Base-by-base conservation (phyloP, 2,888 invertebrate species). In the Hemaris fuciformis region DNA sequence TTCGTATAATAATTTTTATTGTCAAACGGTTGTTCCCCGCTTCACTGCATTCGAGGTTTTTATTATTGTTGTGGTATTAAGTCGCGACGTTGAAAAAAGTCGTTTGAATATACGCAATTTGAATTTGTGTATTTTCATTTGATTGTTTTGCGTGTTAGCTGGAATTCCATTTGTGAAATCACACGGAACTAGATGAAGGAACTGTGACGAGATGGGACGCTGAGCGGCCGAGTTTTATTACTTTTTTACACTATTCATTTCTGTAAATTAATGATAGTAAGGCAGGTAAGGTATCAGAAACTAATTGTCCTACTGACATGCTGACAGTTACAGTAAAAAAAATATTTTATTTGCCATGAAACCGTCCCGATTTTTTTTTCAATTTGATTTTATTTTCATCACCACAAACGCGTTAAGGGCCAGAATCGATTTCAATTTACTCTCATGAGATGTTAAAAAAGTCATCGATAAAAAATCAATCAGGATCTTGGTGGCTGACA, bases 401-500 rank as follows among this genome's bases (percentile, higher is more conserved):
- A 57, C 8, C 23, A 31, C 34, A 15, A 22, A 61, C 13, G 23
- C 57, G 57, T 41, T 62, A 56, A 62, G 38, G 62, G 45, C 43
- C 34, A 75, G 80, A 84, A 83, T 85, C 81, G 75, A 83, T 89
- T 89, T 89, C 87, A 88, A 89, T 90, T 87, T 88, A 84, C 79
- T 76, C 68, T 67, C 46, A 65, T 77, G 71, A 70, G 76, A 74
- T 80, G 74, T 77, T 73, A 71, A 84, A 88, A 84, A 84, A 81
- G 76, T 72, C 66, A 72, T 70, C 70, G 74, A 77, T 79, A 90
- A 89, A 89, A 91, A 91, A 91, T 91, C 89, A 89, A 91, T 91
- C 90, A 89, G 89, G 88, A 83, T 79, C 78, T 77, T 71, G 66
- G 79, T 74, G 81, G 84, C 87, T 89, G 92, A 91, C 92, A 91